Percentiles rank a stretch among this genome's conserved stretches.
Conservation (phyloP, 2,888 invertebrate genomes). For the Tachina lurida region DNA sequence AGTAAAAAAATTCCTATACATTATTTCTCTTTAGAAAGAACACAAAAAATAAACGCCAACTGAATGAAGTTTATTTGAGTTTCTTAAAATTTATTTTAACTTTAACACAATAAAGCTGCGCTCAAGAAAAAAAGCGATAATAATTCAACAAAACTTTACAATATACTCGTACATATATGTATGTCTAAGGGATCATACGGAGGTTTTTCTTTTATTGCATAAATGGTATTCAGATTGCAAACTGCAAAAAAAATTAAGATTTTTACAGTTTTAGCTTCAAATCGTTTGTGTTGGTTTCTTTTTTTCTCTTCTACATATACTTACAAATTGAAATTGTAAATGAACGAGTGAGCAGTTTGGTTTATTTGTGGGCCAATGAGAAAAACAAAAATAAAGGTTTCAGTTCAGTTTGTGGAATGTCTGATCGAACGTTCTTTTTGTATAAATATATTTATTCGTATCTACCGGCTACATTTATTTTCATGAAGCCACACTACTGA, state of each 20-base stretch:
- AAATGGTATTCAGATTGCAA: conserved; percentile 63
- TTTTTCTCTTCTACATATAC: conserved; percentile 24
- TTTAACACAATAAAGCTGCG: conserved; percentile 64
- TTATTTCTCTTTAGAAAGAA: conserved; percentile 16
- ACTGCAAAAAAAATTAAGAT: neutral
- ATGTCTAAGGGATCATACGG: conserved; percentile 58
- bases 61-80: conserved; percentile 42
- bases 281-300: neutral
- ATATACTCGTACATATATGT: neutral
- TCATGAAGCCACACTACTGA: conserved; percentile 71
- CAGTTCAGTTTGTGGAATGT: conserved; percentile 47
- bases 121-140: conserved; percentile 62
- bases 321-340: conserved; percentile 66
- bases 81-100: conserved; percentile 64
- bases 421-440: conserved; percentile 28
- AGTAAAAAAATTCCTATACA: conserved; percentile 37
- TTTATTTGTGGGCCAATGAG: conserved; percentile 23
- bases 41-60: conserved; percentile 1
- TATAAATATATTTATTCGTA: conserved; percentile 18
- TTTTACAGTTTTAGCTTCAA: conserved; percentile 51
- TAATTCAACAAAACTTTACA: conserved; percentile 70
- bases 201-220: conserved; percentile 50
- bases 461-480: conserved; percentile 65
- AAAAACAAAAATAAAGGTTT: conserved; percentile 13
- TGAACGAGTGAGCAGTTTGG: conserved; percentile 19